Conservation (phyloP, 1,140 invertebrate species). For the Bombus haemorrhoidalis region DNA sequence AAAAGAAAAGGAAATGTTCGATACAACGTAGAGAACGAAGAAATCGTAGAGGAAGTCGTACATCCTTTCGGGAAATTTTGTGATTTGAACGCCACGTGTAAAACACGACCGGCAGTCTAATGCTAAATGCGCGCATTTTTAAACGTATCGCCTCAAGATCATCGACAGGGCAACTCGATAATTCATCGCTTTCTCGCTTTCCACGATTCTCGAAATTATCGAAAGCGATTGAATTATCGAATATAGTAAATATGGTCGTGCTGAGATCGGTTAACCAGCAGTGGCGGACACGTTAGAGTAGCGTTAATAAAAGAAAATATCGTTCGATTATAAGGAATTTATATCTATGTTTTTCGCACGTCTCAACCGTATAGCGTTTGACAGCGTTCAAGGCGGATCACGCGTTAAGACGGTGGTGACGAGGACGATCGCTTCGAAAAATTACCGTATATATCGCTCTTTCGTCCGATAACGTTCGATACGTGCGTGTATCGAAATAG, state of each 20-base stretch:
- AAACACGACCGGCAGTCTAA: neutral
- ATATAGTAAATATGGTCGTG: neutral
- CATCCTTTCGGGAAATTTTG: constrained; percentile 5
- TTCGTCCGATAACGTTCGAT: too few relatives aligned
- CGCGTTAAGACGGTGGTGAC: too few relatives aligned
- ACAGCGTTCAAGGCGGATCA: neutral
- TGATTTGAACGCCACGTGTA: constrained; percentile 34
- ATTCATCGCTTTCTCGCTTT: neutral
- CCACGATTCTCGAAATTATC: too few relatives aligned
- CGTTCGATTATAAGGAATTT: neutral
- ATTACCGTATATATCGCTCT: neutral
- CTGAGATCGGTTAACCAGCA: too few relatives aligned
- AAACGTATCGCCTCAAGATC: too few relatives aligned
- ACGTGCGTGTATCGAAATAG: neutral
- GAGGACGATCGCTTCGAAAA: neutral
- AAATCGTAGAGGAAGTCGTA: neutral
- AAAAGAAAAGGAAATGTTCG: too few relatives aligned
- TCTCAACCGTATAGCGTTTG: neutral
- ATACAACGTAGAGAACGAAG: neutral
- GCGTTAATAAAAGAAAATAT: neutral
- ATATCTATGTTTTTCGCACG: neutral
- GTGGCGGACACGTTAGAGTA: too few relatives aligned
- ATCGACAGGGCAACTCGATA: neutral
- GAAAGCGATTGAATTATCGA: neutral
- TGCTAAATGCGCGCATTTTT: too few relatives aligned